phyloP scores from a whole-genome alignment of 2,113 vertebrate genomes.

The Dipodomys stephensi region DNA sequence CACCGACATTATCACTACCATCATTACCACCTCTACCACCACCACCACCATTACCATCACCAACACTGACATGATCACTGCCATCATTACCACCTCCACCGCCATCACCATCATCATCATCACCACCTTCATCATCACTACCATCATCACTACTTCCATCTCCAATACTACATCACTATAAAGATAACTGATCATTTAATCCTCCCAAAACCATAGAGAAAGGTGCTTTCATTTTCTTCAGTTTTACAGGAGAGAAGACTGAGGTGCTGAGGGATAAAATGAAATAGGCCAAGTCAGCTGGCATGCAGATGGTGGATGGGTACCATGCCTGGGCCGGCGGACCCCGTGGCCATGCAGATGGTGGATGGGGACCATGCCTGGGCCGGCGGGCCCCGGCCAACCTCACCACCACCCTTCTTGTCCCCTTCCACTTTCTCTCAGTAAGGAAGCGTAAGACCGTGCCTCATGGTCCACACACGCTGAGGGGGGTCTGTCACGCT shows the following conservation, averaged over 20 bases:
- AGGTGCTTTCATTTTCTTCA: not conserved
- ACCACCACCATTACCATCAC: no score
- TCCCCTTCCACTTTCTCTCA: not conserved
- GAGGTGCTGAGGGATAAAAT: no score
- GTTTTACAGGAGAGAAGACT: not conserved
- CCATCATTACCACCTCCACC: rapidly evolving
- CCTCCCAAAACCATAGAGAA: not conserved
- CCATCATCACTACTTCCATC: rapidly evolving
- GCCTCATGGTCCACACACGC: not conserved
- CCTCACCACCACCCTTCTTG: not conserved
- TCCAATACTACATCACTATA: not conserved
- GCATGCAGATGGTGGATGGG: no score
- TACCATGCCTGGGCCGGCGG: no score
- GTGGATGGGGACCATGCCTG: no score
- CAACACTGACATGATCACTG: rapidly evolving
- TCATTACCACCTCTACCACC: no score
- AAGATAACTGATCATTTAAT: not conserved
- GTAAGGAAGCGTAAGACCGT: not conserved
- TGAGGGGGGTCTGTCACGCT: not conserved
- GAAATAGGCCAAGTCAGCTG: not conserved
- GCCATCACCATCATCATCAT: rapidly evolving
- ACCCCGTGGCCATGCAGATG: no score
- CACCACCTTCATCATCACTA: rapidly evolving
- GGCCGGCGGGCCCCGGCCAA: no score
- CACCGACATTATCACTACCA: no score